Base-by-base conservation (phyloP, 2,113 vertebrate species). In the Saccopteryx leptura region DNA sequence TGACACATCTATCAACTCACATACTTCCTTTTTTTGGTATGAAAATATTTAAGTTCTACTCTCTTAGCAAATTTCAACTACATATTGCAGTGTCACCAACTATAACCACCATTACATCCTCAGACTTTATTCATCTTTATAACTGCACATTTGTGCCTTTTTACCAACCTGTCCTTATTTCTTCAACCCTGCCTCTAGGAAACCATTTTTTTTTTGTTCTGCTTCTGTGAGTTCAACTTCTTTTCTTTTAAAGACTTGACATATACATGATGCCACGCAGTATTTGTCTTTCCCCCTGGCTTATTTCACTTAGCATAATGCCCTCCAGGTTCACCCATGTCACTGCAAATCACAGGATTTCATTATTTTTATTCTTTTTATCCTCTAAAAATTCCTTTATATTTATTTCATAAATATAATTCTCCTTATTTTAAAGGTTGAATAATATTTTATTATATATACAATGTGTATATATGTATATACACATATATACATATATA, bases 11-110 rank as follows among this genome's bases (percentile, higher is more conserved):
- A 79, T 66, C 61, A 78, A 61, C 71, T 80, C 75, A 80, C 63
- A 33, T 52, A 68, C 23, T 69, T 68, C 39, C 50, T 39, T 54
- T 63, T 90, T 31, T 78, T 26, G 46, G 23, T 39, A 31, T 58
- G 74, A 90, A n/a, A 66, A 65, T 78, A 78, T 56, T 90, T 79
- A 90, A 68, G 24, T 66, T 65, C 58, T 68, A 39, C 24, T 79
- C 68, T 87, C 74, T 79, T 56, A 23, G 50, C 24, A 68, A 68
- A 90, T 79, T 68, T 79, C 24, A 21, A 23, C 31, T 46, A 68
- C 6, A 90, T 17, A 39, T 19, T 68, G 21, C 23, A 66, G 24
- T 56, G n/a, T 31, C 58, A 46, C 54, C 50, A 46, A 54, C 75
- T 58, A 31, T 15, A 56, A 13, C 46, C 11, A 28, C 75, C 50